Base-by-base conservation (phyloP, 2,113 vertebrate genomes). In the Psephotus haematonotus region DNA sequence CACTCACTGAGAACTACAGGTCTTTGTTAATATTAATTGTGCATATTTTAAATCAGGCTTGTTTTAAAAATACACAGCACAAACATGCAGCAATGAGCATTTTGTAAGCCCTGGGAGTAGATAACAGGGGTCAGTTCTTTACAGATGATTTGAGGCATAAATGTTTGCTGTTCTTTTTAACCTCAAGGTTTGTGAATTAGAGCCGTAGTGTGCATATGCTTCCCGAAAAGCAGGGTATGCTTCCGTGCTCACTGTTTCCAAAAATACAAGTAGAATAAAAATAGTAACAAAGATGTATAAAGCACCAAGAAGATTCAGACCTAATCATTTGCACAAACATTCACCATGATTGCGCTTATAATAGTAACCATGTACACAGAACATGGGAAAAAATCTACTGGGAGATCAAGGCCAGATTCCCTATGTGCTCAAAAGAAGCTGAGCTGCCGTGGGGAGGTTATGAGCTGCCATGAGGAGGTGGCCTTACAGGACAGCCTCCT, bases 21-120 rank as follows among this genome's bases (percentile, higher is more conserved):
- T 64, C 91, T 95, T 94, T 67, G 93, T 96, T 95, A 94, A 93
- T 95, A 92, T 94, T 96, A 92, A 89, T 95, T 74, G 71, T 87
- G 71, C 71, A 23, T 83, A 39, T 86, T 94, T 93, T 93, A 93
- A 94, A 80, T 87, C 43, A 35, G 19, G 62, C 41, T 11, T 79
- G 50, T 77, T 92, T 94, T 92, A 91, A 95, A 92, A 92, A 84
- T 80, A 7, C 70, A 49, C 47, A 8, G 75, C 6, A 8, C 65
- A 92, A 87, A 39, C 82, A 37, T 1, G 71, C 76, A 78, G 79
- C 4, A 3, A 6, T 9, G 74, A 93, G 74, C 17, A 17, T 39
- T 83, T 33, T 19, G 41, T 57, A 88, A 84, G 77, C 57, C 41
- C 68, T 68, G 52, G 50, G 59, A 46, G 46, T 59, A 53, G 65